phyloP scores from a whole-genome alignment of 2,797 vertebrate genomes.

The Sphenopsis melanotis region DNA sequence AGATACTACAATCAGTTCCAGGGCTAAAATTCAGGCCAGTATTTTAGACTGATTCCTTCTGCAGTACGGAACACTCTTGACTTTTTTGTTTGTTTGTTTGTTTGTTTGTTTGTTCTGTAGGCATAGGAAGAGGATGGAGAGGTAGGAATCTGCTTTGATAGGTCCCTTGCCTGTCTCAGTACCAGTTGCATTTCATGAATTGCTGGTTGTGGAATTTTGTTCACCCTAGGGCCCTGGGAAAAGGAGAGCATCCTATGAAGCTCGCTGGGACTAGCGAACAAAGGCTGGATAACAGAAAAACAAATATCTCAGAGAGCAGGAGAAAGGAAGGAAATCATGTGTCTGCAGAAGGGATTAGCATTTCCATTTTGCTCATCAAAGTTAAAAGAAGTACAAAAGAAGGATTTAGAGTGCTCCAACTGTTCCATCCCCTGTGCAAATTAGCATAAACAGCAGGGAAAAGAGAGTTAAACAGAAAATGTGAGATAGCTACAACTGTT shows the following conservation, averaged over 20 bases:
- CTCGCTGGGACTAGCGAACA: not conserved
- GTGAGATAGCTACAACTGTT: not conserved
- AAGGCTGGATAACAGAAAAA: constrained; percentile 28
- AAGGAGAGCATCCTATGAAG: not conserved
- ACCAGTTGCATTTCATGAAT: not conserved
- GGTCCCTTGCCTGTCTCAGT: not conserved
- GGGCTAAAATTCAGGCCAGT: not conserved
- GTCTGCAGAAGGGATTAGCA: constrained; percentile 52
- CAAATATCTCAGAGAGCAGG: constrained; percentile 16
- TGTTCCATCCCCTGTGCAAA: not conserved
- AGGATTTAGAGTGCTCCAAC: constrained; percentile 47
- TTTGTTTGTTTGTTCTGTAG: not conserved
- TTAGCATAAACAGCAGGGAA: constrained; percentile 27
- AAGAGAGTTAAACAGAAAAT: constrained; percentile 39
- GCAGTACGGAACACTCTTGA: not conserved
- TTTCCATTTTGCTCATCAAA: constrained; percentile 59
- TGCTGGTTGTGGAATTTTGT: not conserved
- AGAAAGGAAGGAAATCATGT: constrained; percentile 53
- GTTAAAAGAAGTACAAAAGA: constrained; percentile 56
- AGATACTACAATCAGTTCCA: not conserved
- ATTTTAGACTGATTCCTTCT: not conserved
- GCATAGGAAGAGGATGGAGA: not conserved
- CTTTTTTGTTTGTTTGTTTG: not conserved
- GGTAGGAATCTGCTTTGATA: not conserved
- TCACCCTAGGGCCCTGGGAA: not conserved